These are phyloP conservation scores for Taeniopygia guttata DNA, from an alignment of 2,797 vertebrate species.

Conservation along the genomic window DNA sequence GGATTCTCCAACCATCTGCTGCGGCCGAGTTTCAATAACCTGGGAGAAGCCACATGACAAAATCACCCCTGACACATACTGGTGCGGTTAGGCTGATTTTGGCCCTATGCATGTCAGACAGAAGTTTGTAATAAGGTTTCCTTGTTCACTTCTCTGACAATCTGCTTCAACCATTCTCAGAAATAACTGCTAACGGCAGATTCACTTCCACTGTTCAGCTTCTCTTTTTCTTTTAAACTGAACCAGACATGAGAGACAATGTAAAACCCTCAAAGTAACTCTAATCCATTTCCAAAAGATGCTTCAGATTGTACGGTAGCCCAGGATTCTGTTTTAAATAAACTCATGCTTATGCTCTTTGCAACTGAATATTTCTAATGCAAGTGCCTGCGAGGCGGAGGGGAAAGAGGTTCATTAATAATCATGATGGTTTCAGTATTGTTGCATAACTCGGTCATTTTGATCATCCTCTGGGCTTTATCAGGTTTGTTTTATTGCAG, in stretches of 20 bases:
- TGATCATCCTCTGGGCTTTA: background rate
- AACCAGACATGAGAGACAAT: slow-evolving; percentile 56
- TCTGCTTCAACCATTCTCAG: slow-evolving; percentile 36
- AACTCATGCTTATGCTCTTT: slow-evolving; percentile 45
- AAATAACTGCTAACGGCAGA: slow-evolving; percentile 48
- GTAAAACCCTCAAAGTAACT: slow-evolving; percentile 67
- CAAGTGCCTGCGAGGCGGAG: slow-evolving; percentile 31
- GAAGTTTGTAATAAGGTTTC: slow-evolving; percentile 45
- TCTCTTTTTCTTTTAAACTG: slow-evolving; percentile 50
- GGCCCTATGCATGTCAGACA: background rate
- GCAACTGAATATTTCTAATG: slow-evolving; percentile 56
- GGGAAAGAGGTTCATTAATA: slow-evolving; percentile 40
- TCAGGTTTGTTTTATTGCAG: slow-evolving; percentile 50
- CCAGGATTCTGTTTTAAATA: slow-evolving; percentile 67
- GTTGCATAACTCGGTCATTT: slow-evolving; percentile 22
- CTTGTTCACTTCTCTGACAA: slow-evolving; percentile 19
- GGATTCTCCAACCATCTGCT: slow-evolving; percentile 2
- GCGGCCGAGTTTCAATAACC: background rate
- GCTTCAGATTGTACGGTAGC: slow-evolving; percentile 41
- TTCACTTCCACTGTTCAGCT: slow-evolving; percentile 42
- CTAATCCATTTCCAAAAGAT: slow-evolving; percentile 72
- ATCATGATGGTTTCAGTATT: slow-evolving; percentile 36
- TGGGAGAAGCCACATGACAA: background rate
- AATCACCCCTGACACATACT: background rate
- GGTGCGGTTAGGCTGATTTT: background rate